Base-by-base conservation (phyloP, 92 coral and sea anemone genomes). In the Montipora capitata region DNA sequence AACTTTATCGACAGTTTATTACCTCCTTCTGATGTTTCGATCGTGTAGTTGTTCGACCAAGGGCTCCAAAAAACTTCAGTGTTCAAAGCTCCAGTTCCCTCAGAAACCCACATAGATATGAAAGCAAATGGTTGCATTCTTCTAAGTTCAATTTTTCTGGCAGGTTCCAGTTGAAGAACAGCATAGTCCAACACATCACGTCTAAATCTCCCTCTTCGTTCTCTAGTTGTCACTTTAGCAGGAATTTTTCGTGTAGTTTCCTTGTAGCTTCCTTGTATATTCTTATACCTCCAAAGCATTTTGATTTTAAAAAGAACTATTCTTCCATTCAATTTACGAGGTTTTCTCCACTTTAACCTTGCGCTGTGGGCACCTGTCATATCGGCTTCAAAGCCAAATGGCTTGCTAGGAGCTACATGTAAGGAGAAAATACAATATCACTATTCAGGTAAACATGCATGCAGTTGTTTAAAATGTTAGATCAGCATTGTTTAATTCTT, bases 1-100 rank as follows among this genome's bases (percentile, higher is more conserved):
- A 48, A 5, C 10, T 48, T 2, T 10, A 48, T 48, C 2, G 0
- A 10, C 6, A 48, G 1, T 5, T 43, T 35, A 68, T 57, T 59
- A 95, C 98, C 96, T 93, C 96, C 98, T 80, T 89, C 96, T 8
- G 88, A 86, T 57, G 92, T 93, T 54, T 84, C 81, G 27, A 95
- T 51, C 4, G 81, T 81, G 62, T 80, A 72, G 20, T 87, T 41
- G 14, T 78, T 64, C 14, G 95, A 84, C 63, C 73, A 87, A 16
- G 77, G 87, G 61, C 96, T 90, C 98, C 98, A 95, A 42, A 90
- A 41, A 0, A 89, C 81, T 4, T 81, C 87, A 8, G 62, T 38
- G 39, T 91, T 51, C 11, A 43, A 71, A 10, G 65, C 78, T 41
- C 91, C 87, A 56, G 91, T 91, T 41, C 92, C 96, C 76, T 95